Conservation (phyloP, 2,797 vertebrate genomes). For the Syncerus caffer region DNA sequence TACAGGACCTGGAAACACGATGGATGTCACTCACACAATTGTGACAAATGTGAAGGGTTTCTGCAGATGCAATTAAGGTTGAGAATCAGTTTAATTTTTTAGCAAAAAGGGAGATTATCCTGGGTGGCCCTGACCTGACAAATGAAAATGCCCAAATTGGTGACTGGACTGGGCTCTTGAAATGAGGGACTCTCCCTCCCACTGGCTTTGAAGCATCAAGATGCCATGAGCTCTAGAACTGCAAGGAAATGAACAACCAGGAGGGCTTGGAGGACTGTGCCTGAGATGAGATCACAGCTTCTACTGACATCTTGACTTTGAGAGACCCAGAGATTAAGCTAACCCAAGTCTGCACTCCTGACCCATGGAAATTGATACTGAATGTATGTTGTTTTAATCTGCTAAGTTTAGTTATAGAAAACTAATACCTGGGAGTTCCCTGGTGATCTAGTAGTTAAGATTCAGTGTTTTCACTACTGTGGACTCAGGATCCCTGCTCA, state of each 20-base stretch:
- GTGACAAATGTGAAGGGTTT: background rate
- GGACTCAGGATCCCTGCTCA: background rate
- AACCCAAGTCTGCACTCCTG: background rate
- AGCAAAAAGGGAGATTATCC: background rate
- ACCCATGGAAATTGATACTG: background rate
- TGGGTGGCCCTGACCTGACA: background rate
- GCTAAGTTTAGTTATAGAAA: constrained; percentile 6
- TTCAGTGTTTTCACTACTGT: background rate
- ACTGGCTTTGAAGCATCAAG: constrained; percentile 7
- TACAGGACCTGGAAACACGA: background rate
- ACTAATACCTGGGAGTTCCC: background rate
- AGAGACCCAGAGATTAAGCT: background rate
- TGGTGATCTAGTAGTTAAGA: background rate
- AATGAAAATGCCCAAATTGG: background rate
- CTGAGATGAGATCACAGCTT: background rate
- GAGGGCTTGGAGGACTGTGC: background rate
- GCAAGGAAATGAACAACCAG: background rate
- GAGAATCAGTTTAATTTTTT: constrained; percentile 1
- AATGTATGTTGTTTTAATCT: constrained; percentile 3
- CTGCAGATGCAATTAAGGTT: background rate
- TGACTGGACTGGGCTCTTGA: background rate
- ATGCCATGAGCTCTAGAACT: background rate
- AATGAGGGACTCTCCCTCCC: background rate
- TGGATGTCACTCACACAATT: background rate
- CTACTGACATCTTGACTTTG: background rate